Conservation (phyloP, 2,113 vertebrate species). For the Elephantulus edwardii region DNA sequence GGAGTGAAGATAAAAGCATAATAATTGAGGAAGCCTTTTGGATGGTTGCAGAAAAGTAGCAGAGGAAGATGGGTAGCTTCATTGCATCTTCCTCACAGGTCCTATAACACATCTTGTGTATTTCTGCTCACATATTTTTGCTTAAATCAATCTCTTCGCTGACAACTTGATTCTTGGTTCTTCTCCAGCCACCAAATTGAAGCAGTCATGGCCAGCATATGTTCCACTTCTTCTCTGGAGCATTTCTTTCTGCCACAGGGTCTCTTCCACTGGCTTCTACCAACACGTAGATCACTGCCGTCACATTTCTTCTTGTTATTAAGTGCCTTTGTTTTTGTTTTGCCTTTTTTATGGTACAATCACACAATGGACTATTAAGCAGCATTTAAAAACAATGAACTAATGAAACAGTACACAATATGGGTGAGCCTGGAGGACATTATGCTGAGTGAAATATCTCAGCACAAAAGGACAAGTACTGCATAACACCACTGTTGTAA, state of each 20-base stretch:
- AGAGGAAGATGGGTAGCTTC: too few relatives aligned
- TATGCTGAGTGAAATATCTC: too few relatives aligned
- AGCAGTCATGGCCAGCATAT: fast-evolving
- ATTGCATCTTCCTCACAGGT: not conserved
- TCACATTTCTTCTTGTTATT: not conserved
- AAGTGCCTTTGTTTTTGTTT: too few relatives aligned
- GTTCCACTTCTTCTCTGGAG: not conserved
- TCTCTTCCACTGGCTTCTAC: not conserved
- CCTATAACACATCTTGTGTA: not conserved
- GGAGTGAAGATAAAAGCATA: not conserved
- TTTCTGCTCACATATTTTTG: not conserved
- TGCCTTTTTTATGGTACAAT: too few relatives aligned
- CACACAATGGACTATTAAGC: too few relatives aligned
- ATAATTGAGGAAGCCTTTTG: too few relatives aligned
- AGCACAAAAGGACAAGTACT: too few relatives aligned
- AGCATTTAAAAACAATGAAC: too few relatives aligned
- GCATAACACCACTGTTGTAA: too few relatives aligned
- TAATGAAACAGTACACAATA: too few relatives aligned
- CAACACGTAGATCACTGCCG: not conserved
- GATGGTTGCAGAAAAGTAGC: not conserved
- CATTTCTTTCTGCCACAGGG: not conserved
- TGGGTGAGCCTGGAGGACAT: too few relatives aligned
- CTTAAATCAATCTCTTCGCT: not conserved
- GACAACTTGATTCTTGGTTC: not conserved
- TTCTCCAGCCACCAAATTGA: not conserved